Percentiles rank a stretch among this genome's conserved stretches.
Evolutionary conservation across 2,113 vertebrate genomes (phyloP).

Genomic region (Dasyornis broadbenti): DNA sequence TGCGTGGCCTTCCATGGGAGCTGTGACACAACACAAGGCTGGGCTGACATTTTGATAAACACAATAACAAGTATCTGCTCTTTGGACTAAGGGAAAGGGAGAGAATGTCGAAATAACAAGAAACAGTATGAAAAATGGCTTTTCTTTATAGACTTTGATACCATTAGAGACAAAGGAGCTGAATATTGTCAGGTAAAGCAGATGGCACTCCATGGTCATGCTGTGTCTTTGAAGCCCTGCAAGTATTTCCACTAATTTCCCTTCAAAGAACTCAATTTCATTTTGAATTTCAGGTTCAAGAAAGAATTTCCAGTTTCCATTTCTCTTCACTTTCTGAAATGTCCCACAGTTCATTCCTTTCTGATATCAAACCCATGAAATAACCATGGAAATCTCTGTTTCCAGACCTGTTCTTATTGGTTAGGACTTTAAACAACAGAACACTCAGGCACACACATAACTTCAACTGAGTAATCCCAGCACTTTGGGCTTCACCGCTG

Average conservation of each 20-base stretch:
- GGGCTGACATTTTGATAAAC: neutral
- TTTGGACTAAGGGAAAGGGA: neutral
- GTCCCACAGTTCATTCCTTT: neutral
- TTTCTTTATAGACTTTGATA: neutral
- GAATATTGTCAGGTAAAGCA: neutral
- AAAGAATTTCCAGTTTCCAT: neutral
- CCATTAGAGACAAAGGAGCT: neutral
- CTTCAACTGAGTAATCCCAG: constrained; percentile 41
- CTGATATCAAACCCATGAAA: neutral
- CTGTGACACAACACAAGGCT: rapidly evolving
- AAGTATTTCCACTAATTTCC: neutral
- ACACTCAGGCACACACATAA: neutral
- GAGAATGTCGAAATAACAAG: neutral
- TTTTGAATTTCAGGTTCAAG: neutral
- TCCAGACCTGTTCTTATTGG: neutral
- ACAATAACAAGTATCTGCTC: neutral
- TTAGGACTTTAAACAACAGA: neutral
- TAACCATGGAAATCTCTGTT: neutral
- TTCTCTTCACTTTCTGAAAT: neutral
- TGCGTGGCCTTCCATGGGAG: neutral
- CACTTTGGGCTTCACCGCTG: neutral
- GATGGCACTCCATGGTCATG: neutral
- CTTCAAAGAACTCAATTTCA: neutral
- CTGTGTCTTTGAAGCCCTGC: neutral
- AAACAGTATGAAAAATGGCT: neutral